Conservation (phyloP, 2,797 vertebrate species). For the Bryconaethiops microstoma region DNA sequence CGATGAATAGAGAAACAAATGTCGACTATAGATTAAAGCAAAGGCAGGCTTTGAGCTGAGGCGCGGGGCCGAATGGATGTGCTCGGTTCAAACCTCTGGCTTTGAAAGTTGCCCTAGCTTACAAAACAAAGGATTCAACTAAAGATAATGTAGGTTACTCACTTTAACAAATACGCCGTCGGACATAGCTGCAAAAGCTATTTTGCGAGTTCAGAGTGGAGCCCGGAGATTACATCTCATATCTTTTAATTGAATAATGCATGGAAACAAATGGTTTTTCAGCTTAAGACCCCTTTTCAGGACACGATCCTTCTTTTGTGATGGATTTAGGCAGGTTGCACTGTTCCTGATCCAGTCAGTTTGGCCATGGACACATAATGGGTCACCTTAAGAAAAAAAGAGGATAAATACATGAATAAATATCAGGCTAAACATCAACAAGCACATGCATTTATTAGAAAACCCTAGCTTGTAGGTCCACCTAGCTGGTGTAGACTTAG, state of each 20-base stretch:
- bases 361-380: not conserved
- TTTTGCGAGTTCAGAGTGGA: constrained; percentile 18
- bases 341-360: constrained; percentile 39
- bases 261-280: constrained; percentile 10
- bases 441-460: not conserved
- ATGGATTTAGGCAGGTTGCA: constrained; percentile 33
- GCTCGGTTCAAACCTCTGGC: constrained; percentile 16
- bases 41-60: constrained; percentile 68
- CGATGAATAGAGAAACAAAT: constrained; percentile 71
- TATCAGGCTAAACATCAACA: not conserved
- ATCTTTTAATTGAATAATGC: constrained; percentile 33
- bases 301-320: constrained; percentile 19
- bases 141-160: constrained; percentile 27
- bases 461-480: too few relatives aligned
- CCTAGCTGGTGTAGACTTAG: too few relatives aligned
- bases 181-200: not conserved
- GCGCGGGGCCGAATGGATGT: constrained; percentile 40
- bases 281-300: constrained; percentile 19
- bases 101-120: constrained; percentile 26
- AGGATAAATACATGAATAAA: not conserved
- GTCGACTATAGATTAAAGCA: constrained; percentile 71
- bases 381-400: constrained; percentile 22
- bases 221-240: constrained; percentile 22
- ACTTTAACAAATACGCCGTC: not conserved
- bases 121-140: constrained; percentile 49